Conservation (phyloP, 2,888 invertebrate genomes). For the Protophormia terraenovae region DNA sequence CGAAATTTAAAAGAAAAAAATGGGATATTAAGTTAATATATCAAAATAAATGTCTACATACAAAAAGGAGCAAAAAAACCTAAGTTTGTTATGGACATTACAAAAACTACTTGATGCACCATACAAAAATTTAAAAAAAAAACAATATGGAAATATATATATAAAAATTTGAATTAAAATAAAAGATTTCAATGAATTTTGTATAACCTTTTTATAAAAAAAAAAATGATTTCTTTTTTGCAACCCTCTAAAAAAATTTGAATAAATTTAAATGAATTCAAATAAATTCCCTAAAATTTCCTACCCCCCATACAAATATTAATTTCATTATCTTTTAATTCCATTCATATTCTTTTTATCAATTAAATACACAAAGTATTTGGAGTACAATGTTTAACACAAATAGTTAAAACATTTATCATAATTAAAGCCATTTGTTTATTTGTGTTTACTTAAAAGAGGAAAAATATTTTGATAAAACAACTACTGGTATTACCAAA, state of each 20-base stretch:
- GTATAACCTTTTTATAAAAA: neutral
- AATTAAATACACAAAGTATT: neutral
- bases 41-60: constrained; percentile 23
- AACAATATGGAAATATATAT: neutral
- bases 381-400: constrained; percentile 20
- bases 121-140: neutral
- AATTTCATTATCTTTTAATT: too few species aligned
- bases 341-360: neutral
- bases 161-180: neutral
- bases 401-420: constrained; percentile 44
- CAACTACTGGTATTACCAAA: constrained; percentile 54
- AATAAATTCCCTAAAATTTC: neutral
- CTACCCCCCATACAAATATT: neutral
- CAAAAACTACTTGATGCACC: neutral
- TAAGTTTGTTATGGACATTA: neutral
- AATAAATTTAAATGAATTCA: too few species aligned
- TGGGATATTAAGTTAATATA: constrained; percentile 58
- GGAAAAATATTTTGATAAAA: constrained; percentile 36
- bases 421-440: constrained; percentile 28
- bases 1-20: constrained; percentile 21
- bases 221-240: too few species aligned
- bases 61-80: neutral
- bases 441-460: constrained; percentile 5
- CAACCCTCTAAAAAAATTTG: too few species aligned
- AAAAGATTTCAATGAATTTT: neutral